Evolutionary conservation across 2,797 vertebrate species (phyloP).

Genomic region (Sebastes hopkinsi): DNA sequence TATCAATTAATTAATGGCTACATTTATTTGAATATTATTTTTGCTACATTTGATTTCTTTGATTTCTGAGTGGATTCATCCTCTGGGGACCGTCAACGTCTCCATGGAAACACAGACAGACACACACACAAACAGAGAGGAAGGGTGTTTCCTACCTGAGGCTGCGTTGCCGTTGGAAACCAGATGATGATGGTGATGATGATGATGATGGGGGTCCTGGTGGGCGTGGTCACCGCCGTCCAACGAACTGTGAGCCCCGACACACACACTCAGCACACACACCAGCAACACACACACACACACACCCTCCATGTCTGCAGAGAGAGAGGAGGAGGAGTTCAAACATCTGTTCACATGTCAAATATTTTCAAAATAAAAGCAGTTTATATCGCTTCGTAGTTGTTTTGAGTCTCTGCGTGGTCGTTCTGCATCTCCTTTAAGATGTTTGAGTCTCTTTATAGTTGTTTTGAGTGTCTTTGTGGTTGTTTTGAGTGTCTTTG

Average conservation of each 20-base stretch:
- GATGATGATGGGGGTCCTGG: constrained; percentile 13
- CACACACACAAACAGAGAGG: background rate
- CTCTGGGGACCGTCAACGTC: background rate
- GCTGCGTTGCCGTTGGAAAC: constrained; percentile 17
- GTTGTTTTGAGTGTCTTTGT: background rate
- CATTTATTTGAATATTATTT: too few species aligned
- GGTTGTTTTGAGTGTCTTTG: background rate
- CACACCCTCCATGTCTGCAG: constrained; percentile 58
- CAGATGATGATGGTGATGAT: constrained; percentile 11
- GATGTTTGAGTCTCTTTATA: too few species aligned
- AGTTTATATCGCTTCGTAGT: background rate
- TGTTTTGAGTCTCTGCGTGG: background rate
- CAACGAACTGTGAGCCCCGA: background rate
- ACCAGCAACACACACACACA: constrained; percentile 46
- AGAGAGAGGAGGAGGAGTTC: background rate
- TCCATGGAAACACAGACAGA: background rate
- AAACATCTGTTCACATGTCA: background rate
- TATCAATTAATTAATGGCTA: too few species aligned
- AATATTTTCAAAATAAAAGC: background rate
- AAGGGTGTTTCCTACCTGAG: constrained; percentile 49
- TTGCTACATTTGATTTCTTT: too few species aligned
- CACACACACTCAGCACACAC: constrained; percentile 22
- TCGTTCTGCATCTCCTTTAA: too few species aligned
- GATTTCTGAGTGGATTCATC: background rate
- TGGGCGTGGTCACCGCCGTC: constrained; percentile 39